Base-by-base conservation (phyloP, 2,797 vertebrate genomes). In the Apodemus agrarius region DNA sequence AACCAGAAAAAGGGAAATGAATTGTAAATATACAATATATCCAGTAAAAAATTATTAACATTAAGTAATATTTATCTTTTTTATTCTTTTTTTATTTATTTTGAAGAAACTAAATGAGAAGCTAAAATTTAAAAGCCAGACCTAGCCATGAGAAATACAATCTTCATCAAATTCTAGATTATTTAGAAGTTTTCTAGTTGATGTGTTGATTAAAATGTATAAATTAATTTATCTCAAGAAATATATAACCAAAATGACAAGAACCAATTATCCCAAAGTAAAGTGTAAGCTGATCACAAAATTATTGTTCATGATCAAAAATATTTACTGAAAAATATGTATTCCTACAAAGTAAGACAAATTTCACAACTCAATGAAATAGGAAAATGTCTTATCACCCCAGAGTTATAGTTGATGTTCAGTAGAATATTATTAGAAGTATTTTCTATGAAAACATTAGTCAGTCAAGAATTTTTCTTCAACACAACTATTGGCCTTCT, bases 371-470 rank as follows among this genome's bases (percentile, higher is more conserved):
- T 75, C 31, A 59, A 83, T 84, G 22, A 72, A 93, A 89, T 22
- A 82, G 21, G n/a, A 84, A 90, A 83, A 80, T 34, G 13, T 84
- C 52, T 8, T 11, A 49, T 79, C 26, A 86, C 0, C 10, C 54
- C 29, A 37, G 19, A 91, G 24, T 17, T 19, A 54, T 80, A 72
- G 24, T 16, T 80, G 29, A 10, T 91, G 14, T 57, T 91, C n/a
- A 22, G 46, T 46, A 88, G 22, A 91, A 88, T 65, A 90, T 76
- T 89, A 86, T 87, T 83, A 81, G 79, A 96, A 95, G 29, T 16
- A 86, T 65, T 26, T 26, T 31, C 49, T 85, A 92, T 79, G 43
- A 92, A 17, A 95, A 85, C 29, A 65, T 52, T 84, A 29, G 17
- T 12, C 93, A 26, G 52, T 57, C 3, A 93, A 94, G 26, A 16